Conservation (phyloP, 2,113 vertebrate genomes). For the Seriola quinqueradiata region DNA sequence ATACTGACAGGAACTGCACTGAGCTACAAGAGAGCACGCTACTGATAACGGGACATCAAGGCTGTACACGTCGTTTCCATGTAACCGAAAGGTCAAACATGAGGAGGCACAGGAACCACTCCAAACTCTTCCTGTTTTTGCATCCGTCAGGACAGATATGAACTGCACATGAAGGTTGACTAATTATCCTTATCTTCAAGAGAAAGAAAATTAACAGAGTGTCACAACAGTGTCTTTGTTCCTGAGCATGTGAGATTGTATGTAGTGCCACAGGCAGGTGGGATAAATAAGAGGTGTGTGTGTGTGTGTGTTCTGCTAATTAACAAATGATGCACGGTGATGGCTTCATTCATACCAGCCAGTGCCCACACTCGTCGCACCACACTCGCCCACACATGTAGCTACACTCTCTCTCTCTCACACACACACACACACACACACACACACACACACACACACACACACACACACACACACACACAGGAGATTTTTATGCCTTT, state of each 20-base stretch:
- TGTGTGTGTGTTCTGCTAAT: slow-evolving; percentile 25
- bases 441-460: not conserved
- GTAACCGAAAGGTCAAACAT: not conserved
- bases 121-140: slow-evolving; percentile 28
- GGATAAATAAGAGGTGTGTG: not conserved
- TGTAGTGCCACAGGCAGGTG: not conserved
- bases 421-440: slow-evolving; percentile 5
- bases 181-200: slow-evolving; percentile 13
- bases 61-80: not conserved
- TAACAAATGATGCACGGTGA: slow-evolving; percentile 6
- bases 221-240: slow-evolving; percentile 16
- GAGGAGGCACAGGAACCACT: slow-evolving; percentile 21
- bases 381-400: slow-evolving; percentile 1
- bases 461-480: no score
- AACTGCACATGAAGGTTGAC: not conserved
- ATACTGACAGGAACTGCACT: not conserved
- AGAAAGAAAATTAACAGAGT: not conserved
- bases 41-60: not conserved
- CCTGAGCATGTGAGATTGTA: not conserved
- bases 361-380: not conserved
- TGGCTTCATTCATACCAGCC: not conserved
- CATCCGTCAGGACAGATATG: not conserved
- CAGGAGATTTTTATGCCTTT: slow-evolving; percentile 21
- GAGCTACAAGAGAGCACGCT: not conserved
- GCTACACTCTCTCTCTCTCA: not conserved